Conservation (phyloP, 1,140 invertebrate genomes). For the Lepidurus packardi region DNA sequence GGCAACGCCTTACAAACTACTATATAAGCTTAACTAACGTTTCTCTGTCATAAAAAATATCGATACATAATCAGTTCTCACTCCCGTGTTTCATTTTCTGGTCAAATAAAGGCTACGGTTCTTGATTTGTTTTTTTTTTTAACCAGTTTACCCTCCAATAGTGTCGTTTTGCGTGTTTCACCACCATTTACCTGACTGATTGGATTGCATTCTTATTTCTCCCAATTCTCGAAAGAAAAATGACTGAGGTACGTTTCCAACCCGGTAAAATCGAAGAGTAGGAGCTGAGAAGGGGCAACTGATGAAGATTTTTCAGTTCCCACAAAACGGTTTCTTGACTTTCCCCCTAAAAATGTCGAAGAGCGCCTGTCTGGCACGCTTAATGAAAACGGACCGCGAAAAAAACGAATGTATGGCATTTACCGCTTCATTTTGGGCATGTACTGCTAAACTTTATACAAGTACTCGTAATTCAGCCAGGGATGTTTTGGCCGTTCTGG, state of each 20-base stretch:
- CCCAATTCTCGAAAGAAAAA: not conserved
- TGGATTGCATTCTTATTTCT: not conserved
- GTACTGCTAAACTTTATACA: too few species aligned
- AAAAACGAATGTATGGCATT: too few species aligned
- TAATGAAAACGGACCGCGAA: too few species aligned
- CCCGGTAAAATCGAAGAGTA: not conserved
- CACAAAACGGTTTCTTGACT: too few species aligned
- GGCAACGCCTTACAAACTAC: not conserved
- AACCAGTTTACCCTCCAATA: not conserved
- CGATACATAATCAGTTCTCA: not conserved
- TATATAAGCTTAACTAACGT: not conserved
- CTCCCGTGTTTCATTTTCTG: not conserved
- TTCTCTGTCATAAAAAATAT: not conserved
- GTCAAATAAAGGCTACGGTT: not conserved
- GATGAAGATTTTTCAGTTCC: too few species aligned
- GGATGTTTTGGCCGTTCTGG: too few species aligned
- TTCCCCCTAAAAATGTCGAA: too few species aligned
- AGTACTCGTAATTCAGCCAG: too few species aligned
- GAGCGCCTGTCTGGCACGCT: too few species aligned
- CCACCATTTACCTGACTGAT: constrained; percentile 2
- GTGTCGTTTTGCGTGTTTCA: not conserved
- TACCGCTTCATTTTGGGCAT: too few species aligned
- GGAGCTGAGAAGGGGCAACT: too few species aligned
- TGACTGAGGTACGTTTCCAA: not conserved
- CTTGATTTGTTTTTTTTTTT: not conserved